Conservation (phyloP, 2,113 vertebrate genomes). For the Ptilorrhoa leucosticta region DNA sequence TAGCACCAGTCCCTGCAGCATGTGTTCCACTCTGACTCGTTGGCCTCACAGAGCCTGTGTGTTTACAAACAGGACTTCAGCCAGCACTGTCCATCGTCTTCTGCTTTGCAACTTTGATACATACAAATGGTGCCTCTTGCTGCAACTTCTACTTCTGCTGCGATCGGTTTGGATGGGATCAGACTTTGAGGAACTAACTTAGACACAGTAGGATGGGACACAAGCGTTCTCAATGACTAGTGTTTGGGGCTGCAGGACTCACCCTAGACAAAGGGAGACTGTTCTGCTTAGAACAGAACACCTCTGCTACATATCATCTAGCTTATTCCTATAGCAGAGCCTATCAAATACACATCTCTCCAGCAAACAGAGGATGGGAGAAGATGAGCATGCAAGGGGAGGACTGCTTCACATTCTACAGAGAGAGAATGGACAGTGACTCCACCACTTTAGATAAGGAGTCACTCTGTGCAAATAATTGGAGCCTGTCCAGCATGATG, state of each 20-base stretch:
- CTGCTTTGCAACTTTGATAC: background rate
- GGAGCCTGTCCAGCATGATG: background rate
- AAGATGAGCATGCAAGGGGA: background rate
- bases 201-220: background rate
- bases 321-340: background rate
- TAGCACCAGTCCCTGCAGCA: background rate
- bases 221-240: background rate
- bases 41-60: background rate
- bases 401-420: background rate
- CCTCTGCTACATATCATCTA: background rate
- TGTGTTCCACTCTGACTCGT: background rate
- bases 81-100: background rate
- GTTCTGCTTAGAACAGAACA: background rate
- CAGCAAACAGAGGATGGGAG: background rate
- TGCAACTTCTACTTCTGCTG: background rate
- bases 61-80: background rate
- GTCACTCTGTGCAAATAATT: background rate
- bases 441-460: background rate
- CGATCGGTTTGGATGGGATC: background rate
- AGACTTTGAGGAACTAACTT: background rate
- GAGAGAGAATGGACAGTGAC: background rate
- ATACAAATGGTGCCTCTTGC: background rate
- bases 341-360: background rate
- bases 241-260: background rate
- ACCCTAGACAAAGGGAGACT: background rate